A percentile compares a stretch with the other conserved stretches of the same genome.
phyloP scores from a whole-genome alignment of 2,797 vertebrate species.

The Spinus olivaceus region DNA sequence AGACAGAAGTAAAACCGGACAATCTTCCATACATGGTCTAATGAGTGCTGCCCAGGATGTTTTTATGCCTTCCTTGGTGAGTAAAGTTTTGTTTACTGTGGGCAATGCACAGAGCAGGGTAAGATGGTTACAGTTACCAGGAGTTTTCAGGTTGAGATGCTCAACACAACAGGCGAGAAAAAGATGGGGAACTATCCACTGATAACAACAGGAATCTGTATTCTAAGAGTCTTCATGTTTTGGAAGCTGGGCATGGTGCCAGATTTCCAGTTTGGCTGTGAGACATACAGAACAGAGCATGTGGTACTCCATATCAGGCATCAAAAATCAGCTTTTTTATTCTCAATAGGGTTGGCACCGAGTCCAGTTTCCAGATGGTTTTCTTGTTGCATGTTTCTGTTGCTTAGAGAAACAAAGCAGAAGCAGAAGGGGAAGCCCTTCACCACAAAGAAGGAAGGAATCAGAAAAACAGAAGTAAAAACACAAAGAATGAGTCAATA shows the following conservation, averaged over 20 bases:
- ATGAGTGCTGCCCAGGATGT: neutral
- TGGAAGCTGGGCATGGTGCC: neutral
- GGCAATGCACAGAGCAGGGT: neutral
- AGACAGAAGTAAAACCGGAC: neutral
- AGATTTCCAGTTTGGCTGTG: neutral
- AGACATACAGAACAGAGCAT: neutral
- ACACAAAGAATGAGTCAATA: neutral
- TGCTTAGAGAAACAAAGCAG: conserved; percentile 23
- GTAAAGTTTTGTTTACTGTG: neutral
- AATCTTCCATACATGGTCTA: neutral
- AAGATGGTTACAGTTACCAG: neutral
- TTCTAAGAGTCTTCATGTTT: neutral
- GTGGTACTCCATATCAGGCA: conserved; percentile 23
- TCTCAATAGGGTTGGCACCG: neutral
- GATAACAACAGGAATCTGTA: neutral
- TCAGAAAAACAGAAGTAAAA: conserved; percentile 18
- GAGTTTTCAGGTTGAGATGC: neutral
- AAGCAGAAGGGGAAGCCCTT: conserved; percentile 26
- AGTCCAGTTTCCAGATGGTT: conserved; percentile 10
- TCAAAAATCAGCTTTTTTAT: neutral
- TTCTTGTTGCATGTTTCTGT: conserved; percentile 14
- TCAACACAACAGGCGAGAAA: neutral
- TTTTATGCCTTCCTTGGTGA: neutral
- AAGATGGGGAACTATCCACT: neutral
- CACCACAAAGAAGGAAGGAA: neutral